These are phyloP conservation scores for Heliothis peltigera DNA, from an alignment of 2,888 invertebrate species.

Conservation along the genomic window DNA sequence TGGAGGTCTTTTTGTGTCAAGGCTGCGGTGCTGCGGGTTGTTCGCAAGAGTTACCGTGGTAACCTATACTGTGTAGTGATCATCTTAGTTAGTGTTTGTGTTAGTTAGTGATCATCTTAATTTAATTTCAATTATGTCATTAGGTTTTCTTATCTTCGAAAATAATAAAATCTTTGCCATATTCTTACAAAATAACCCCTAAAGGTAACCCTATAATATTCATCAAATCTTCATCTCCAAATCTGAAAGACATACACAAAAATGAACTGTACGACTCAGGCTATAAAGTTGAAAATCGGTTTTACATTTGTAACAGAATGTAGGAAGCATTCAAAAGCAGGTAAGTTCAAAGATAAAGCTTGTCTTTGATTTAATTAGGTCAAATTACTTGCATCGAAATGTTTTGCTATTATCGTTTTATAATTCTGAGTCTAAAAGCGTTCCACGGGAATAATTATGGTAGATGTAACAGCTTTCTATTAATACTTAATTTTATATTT, in stretches of 20 bases:
- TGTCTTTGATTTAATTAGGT: conserved; percentile 85
- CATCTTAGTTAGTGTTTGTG: too few relatives aligned
- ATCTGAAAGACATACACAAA: conserved; percentile 22
- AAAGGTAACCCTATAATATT: conserved; percentile 53
- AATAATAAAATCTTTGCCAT: not conserved
- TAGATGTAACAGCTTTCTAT: conserved; percentile 15
- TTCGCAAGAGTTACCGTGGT: too few relatives aligned
- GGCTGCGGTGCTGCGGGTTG: too few relatives aligned
- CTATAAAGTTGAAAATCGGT: conserved; percentile 46
- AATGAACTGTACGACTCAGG: conserved; percentile 43
- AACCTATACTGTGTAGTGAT: too few relatives aligned
- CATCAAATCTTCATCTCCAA: conserved; percentile 71
- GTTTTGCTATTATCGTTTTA: conserved; percentile 62
- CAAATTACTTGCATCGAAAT: conserved; percentile 73
- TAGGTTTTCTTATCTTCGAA: not conserved
- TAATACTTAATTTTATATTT: too few relatives aligned
- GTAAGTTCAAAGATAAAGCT: conserved; percentile 88
- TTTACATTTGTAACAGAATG: conserved; percentile 62
- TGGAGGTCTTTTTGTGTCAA: too few relatives aligned
- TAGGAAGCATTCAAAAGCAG: conserved; percentile 74
- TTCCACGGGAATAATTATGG: conserved; percentile 45
- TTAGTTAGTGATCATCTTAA: too few relatives aligned
- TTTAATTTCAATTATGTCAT: too few relatives aligned
- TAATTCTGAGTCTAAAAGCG: conserved; percentile 38
- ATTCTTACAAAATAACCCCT: not conserved